A percentile compares a stretch with the other conserved stretches of the same genome.
These are phyloP conservation scores for Gymnoscopelus braueri DNA, from an alignment of 2,797 vertebrate species.

Conservation along the genomic window DNA sequence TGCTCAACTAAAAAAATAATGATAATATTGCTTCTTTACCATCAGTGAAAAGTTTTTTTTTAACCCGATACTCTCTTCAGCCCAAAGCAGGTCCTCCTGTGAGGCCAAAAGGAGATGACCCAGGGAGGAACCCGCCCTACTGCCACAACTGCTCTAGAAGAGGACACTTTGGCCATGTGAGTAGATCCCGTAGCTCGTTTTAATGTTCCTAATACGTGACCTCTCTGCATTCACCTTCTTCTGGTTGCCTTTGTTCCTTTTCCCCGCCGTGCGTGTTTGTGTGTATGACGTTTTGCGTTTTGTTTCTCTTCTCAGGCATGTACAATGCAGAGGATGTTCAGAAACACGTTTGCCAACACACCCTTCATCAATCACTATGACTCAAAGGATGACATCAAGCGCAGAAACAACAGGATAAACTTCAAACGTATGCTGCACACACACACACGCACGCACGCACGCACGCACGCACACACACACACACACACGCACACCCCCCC, in stretches of 20 bases:
- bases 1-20: no score
- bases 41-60: no score
- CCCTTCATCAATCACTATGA: conserved; percentile 88
- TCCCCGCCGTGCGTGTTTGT: not conserved
- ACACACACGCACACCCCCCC: not conserved
- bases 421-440: conserved; percentile 76
- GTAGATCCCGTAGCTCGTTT: conserved; percentile 34
- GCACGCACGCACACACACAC: not conserved
- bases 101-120: conserved; percentile 16
- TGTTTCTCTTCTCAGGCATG: conserved; percentile 84
- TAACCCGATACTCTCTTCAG: conserved; percentile 45
- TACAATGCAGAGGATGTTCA: conserved; percentile 84
- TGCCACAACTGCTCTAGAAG: conserved; percentile 82
- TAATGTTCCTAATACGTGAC: not conserved
- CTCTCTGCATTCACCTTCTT: not conserved
- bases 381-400: conserved; percentile 72
- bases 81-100: conserved; percentile 59
- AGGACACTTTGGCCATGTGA: conserved; percentile 83
- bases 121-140: conserved; percentile 57
- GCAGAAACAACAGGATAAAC: conserved; percentile 71
- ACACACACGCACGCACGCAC: not conserved
- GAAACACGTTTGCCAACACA: conserved; percentile 78
- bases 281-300: not conserved
- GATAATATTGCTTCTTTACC: not conserved
- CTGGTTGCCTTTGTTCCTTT: no score